Base-by-base conservation (phyloP, 2,113 vertebrate species). In the Sapajus apella region DNA sequence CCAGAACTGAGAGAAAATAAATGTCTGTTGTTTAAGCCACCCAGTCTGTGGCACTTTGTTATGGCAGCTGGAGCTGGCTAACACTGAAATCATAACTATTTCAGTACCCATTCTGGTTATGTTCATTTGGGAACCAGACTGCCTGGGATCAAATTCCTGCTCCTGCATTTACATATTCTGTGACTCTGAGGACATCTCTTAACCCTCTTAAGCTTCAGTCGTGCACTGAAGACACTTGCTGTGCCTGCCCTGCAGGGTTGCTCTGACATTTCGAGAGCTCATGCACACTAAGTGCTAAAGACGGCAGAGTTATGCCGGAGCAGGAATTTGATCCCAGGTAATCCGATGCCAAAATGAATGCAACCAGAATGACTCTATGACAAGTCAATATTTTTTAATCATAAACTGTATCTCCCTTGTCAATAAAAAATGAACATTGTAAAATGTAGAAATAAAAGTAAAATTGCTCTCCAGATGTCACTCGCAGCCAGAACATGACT, bases 221-320 rank as follows among this genome's bases (percentile, higher is more conserved):
- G 9, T 66, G 21, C 25, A 35, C 2, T 7, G 30, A 35, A 27
- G 18, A 2, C 21, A 0, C 47, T n/a, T 7, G 0, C 0, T 4
- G 50, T 1, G 8, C 45, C 45, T 7, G 25, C 25, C 47, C n/a
- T 14, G 30, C 1, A 11, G n/a, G 35, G 16, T 5, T 6, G 73
- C 61, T 32, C 1, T 25, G 90, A 86, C 2, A 27, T 58, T 20
- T 35, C 27, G 16, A 32, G 45, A 37, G 11, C 43, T 21, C 4
- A 1, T 35, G 21, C 30, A 18, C n/a, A 21, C 5, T 7, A 23
- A 40, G 32, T 35, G 35, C 40, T 0, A 10, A 90, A 87, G 70
- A 5, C 5, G 13, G 40, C 8, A 50, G 73, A 14, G 18, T 8
- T 35, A 11, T 1, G 5, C 9, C 8, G 5, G 3, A 56, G 50